These are phyloP conservation scores for Calcarius lapponicus DNA, from an alignment of 2,797 vertebrate genomes.

Conservation along the genomic window DNA sequence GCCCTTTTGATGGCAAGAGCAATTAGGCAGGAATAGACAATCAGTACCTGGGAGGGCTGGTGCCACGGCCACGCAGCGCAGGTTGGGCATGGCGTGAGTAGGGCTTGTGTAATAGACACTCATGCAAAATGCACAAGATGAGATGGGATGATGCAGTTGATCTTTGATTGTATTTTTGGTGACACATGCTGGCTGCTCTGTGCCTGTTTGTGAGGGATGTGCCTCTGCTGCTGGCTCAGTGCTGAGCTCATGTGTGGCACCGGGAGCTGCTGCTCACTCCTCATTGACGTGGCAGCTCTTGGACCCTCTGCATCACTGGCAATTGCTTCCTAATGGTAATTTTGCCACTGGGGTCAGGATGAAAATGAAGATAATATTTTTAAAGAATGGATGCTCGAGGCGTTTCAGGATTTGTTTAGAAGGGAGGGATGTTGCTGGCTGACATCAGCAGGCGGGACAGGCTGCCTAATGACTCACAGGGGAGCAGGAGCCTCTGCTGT, in stretches of 20 bases:
- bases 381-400: conserved; percentile 40
- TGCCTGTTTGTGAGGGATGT: conserved; percentile 23
- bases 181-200: conserved; percentile 60
- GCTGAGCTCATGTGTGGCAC: conserved; percentile 49
- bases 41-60: not conserved
- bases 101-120: conserved; percentile 15
- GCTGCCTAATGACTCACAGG: conserved; percentile 66
- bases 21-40: not conserved
- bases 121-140: not conserved
- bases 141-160: conserved; percentile 15
- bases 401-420: not conserved
- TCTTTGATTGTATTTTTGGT: conserved; percentile 63
- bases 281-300: not conserved
- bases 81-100: not conserved
- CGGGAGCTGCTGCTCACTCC: conserved; percentile 20
- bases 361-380: conserved; percentile 52
- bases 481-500: conserved; percentile 61
- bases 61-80: not conserved
- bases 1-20: not conserved
- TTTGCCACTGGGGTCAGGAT: conserved; percentile 25
- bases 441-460: conserved; percentile 54
- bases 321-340: conserved; percentile 16
- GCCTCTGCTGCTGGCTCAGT: conserved; percentile 18
- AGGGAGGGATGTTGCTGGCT: conserved; percentile 2
- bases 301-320: conserved; percentile 43